phyloP scores from a whole-genome alignment of 2,113 vertebrate species.

The Salvelinus sp. region DNA sequence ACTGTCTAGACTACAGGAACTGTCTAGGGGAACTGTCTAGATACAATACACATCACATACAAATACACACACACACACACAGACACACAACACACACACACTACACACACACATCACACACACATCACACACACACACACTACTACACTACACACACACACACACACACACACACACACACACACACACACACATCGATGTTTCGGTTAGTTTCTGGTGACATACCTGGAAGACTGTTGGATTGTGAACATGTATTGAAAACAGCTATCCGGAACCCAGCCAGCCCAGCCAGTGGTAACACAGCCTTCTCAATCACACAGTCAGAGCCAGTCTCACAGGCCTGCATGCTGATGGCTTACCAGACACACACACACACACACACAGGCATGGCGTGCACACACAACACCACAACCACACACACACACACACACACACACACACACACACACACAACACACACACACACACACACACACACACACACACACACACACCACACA shows the following conservation, averaged over 20 bases:
- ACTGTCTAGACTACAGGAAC: no score
- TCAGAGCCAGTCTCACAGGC: background rate
- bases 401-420: background rate
- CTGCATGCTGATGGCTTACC: conserved; percentile 24
- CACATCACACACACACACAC: conserved; percentile 1
- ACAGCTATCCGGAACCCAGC: conserved; percentile 16
- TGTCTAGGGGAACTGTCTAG: no score
- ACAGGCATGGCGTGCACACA: background rate
- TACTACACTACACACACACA: conserved; percentile 7
- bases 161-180: background rate
- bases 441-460: background rate
- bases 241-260: background rate
- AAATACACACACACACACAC: conserved; percentile 2
- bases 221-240: background rate
- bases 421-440: background rate
- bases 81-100: conserved; percentile 3
- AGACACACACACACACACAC: conserved; percentile 2
- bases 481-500: background rate
- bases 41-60: background rate
- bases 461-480: conserved; percentile 1
- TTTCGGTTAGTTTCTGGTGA: background rate
- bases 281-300: background rate
- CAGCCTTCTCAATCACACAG: background rate
- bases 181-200: background rate
- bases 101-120: background rate